phyloP scores from a whole-genome alignment of 2,113 vertebrate genomes.

The Ochotona princeps region DNA sequence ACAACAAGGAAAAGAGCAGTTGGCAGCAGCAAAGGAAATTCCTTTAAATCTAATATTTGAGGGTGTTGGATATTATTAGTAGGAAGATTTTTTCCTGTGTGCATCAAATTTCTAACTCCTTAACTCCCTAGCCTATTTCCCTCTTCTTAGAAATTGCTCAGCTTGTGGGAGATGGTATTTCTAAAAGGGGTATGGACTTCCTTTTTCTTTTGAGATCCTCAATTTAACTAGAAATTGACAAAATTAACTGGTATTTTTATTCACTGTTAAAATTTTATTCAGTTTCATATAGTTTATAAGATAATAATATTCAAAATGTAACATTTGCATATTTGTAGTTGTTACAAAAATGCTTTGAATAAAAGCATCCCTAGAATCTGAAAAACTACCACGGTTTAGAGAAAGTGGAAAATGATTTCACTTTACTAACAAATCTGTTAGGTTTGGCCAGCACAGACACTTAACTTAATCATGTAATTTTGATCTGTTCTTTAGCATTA shows the following conservation, averaged over 20 bases:
- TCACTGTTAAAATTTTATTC: background rate
- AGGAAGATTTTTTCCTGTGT: background rate
- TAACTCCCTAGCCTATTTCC: background rate
- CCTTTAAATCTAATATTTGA: constrained; percentile 40
- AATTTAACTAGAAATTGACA: background rate
- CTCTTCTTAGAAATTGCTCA: background rate
- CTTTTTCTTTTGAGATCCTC: background rate
- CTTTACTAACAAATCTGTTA: background rate
- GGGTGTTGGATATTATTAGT: background rate
- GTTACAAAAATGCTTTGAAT: background rate
- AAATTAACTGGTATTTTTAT: background rate
- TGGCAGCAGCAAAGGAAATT: constrained; percentile 36
- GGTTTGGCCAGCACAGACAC: background rate
- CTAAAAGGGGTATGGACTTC: background rate
- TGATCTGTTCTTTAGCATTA: background rate
- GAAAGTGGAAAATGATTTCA: background rate
- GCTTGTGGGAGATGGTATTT: background rate
- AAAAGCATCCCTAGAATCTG: background rate
- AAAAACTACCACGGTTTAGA: constrained; percentile 16
- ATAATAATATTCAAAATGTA: background rate
- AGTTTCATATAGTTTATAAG: constrained; percentile 1
- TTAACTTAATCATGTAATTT: background rate
- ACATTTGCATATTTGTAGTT: background rate
- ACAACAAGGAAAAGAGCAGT: background rate
- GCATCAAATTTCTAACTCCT: too few relatives aligned